phyloP scores from a whole-genome alignment of 2,888 invertebrate species.

The Synergus japonicus region DNA sequence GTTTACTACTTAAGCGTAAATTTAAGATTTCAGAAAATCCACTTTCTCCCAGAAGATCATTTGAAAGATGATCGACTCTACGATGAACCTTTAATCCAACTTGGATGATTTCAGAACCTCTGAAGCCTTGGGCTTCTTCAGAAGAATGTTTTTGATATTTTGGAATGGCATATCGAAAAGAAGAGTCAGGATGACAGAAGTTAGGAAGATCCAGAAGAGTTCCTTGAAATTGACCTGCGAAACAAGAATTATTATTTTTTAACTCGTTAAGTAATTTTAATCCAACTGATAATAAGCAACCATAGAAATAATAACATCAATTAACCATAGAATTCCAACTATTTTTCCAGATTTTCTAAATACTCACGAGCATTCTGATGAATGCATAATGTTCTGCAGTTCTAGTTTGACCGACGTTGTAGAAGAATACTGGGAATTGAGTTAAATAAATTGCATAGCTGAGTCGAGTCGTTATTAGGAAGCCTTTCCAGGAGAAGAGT shows the following conservation, averaged over 20 bases:
- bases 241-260: slow-evolving; percentile 44
- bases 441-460: slow-evolving; percentile 85
- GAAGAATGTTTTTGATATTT: slow-evolving; percentile 81
- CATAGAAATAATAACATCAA: background rate
- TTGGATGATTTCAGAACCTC: slow-evolving; percentile 55
- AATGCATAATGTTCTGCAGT: slow-evolving; percentile 81
- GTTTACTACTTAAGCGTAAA: slow-evolving; percentile 12
- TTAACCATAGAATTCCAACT: background rate
- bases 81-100: slow-evolving; percentile 52
- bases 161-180: slow-evolving; percentile 85
- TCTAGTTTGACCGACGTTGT: slow-evolving; percentile 82
- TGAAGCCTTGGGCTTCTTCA: slow-evolving; percentile 64
- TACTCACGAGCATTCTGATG: slow-evolving; percentile 80
- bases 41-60: too few species aligned
- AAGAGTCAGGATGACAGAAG: slow-evolving; percentile 81
- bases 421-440: slow-evolving; percentile 86
- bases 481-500: slow-evolving; percentile 81
- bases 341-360: slow-evolving; percentile 23
- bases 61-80: background rate
- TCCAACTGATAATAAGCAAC: background rate
- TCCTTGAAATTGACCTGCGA: slow-evolving; percentile 83
- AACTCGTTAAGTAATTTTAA: too few species aligned
- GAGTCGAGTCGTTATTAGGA: slow-evolving; percentile 83
- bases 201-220: slow-evolving; percentile 79
- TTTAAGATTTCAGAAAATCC: slow-evolving; percentile 13